phyloP scores from a whole-genome alignment of 2,888 invertebrate species.

The Oxytorus armatus region DNA sequence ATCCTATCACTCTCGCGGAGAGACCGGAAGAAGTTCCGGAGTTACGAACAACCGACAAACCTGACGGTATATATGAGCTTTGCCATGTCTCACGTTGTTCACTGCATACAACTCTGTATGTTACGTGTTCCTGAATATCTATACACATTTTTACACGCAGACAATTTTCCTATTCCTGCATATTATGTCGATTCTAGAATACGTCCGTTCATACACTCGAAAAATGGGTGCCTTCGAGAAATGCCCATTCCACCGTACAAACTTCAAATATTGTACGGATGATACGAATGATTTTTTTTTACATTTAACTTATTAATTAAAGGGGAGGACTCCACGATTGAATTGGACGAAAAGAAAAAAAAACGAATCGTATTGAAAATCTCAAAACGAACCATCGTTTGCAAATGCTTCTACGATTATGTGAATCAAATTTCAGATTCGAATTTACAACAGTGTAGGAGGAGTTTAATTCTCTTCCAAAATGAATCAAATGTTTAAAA shows the following conservation, averaged over 20 bases:
- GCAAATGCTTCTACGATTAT: too few relatives aligned
- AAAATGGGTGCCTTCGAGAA: slow-evolving; percentile 32
- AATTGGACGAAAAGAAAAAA: too few relatives aligned
- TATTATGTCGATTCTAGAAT: slow-evolving; percentile 6
- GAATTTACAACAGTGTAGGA: too few relatives aligned
- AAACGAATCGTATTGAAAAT: too few relatives aligned
- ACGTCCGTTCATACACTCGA: slow-evolving; percentile 1
- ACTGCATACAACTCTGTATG: neutral
- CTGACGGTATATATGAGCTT: slow-evolving; percentile 44
- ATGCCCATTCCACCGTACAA: neutral
- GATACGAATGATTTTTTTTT: too few relatives aligned
- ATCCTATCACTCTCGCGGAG: slow-evolving; percentile 72
- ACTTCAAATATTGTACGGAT: too few relatives aligned
- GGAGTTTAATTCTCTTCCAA: too few relatives aligned
- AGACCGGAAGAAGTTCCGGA: slow-evolving; percentile 79
- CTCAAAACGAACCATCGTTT: too few relatives aligned
- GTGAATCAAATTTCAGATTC: too few relatives aligned
- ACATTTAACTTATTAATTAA: too few relatives aligned
- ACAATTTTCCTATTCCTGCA: slow-evolving; percentile 14
- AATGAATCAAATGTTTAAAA: too few relatives aligned
- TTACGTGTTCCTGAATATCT: neutral
- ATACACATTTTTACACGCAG: slow-evolving; percentile 12
- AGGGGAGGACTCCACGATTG: too few relatives aligned
- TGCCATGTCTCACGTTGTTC: slow-evolving; percentile 29
- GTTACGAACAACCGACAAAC: slow-evolving; percentile 68